Evolutionary conservation across 2,113 vertebrate genomes (phyloP), one percentile per base, ranked within the genome.

Genomic region (Tapirus terrestris): DNA sequence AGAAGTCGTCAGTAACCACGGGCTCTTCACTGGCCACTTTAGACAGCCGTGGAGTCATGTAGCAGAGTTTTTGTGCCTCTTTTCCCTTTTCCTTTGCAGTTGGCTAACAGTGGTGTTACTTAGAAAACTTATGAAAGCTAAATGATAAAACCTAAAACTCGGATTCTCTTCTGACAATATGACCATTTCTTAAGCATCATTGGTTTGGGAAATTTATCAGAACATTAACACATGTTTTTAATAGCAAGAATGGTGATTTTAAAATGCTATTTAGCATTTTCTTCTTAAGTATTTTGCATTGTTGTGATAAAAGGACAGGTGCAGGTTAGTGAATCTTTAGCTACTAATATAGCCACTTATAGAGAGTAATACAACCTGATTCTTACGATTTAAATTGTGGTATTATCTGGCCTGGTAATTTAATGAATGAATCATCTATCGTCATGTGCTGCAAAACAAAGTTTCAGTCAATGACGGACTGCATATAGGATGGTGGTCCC

Each of bases 211-310:
- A 94, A 87, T 88, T 75, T 81, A 60, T 65, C n/a, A 58, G 29
- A 60, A 70, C 48, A 33, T 65, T 89, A 65, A 80, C 21, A 68
- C 11, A 14, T 20, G 3, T 77, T 97, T 93, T 97, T 89, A 91
- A 76, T 20, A 93, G 5, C 9, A 96, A 93, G 48, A 88, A 91
- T 75, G 17, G 7, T 77, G n/a, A 96, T 39, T 97, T 94, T 20
- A 97, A 97, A 94, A 82, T 53, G 67, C 53, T 96, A 56, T 60
- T 70, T 83, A 58, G 25, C 91, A 86, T 82, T 95, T 86, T 93
- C 29, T 96, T 72, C n/a, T 87, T 31, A 79, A 61, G 33, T 81
- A 73, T 76, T 58, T 65, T 82, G 13, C 43, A 76, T 51, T 82
- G 39, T 61, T 79, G 12, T 68, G 27, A 80, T 94, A 79, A 96